Conservation (phyloP, 2,888 invertebrate species). For the Nymphalis c-album region DNA sequence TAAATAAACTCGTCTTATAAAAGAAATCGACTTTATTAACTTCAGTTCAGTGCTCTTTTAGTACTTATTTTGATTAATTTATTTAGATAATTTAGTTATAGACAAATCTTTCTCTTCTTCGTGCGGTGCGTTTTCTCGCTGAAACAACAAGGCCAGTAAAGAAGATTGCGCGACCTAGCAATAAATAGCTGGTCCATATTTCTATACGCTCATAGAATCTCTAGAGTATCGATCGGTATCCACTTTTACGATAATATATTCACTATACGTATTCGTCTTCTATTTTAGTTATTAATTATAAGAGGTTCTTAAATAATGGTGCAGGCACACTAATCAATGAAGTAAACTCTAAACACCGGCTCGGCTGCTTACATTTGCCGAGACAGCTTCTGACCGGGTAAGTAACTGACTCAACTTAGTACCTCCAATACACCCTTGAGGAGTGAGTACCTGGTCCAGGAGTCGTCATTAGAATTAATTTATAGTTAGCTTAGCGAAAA, state of each 20-base stretch:
- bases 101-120: conserved; percentile 28
- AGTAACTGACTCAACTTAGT: too few relatives aligned
- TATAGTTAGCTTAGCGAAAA: background rate
- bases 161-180: conserved; percentile 15
- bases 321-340: background rate
- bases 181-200: background rate
- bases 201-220: conserved; percentile 26
- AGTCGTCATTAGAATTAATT: background rate
- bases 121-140: conserved; percentile 29
- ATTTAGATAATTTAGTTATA: conserved; percentile 38
- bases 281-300: background rate
- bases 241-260: conserved; percentile 20
- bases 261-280: conserved; percentile 4
- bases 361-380: background rate
- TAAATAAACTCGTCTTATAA: conserved; percentile 19
- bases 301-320: conserved; percentile 3
- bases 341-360: background rate
- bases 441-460: background rate
- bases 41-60: conserved; percentile 43
- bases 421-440: too few relatives aligned
- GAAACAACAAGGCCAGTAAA: conserved; percentile 36
- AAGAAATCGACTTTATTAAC: conserved; percentile 25
- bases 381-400: background rate
- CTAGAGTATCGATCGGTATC: conserved; percentile 22
- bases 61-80: conserved; percentile 47